Percentiles rank a stretch among this genome's conserved stretches.
phyloP scores from a whole-genome alignment of 2,888 invertebrate species.

The Caenorhabditis afra region DNA sequence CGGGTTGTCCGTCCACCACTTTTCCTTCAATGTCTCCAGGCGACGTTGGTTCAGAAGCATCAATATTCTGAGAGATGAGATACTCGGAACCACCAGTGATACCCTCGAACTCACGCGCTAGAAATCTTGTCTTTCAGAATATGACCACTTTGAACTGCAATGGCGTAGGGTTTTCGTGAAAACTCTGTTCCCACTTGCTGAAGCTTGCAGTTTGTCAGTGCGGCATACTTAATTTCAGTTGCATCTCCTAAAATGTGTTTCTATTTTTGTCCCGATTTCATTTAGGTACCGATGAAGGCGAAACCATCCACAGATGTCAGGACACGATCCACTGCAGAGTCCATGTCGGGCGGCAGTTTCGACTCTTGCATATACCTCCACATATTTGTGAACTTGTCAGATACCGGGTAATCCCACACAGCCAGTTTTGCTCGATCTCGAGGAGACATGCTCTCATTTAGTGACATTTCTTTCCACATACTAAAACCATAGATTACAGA shows the following conservation, averaged over 20 bases:
- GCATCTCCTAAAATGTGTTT: conserved; percentile 86
- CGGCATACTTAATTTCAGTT: conserved; percentile 90
- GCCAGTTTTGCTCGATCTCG: conserved; percentile 93
- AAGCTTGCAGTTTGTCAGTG: conserved; percentile 90
- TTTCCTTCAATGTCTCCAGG: conserved; percentile 93
- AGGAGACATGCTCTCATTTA: conserved; percentile 92
- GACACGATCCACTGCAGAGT: conserved; percentile 88
- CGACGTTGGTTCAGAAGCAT: conserved; percentile 93
- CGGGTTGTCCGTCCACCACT: conserved; percentile 95
- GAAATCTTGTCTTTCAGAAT: conserved; percentile 74
- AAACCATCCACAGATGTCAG: conserved; percentile 85
- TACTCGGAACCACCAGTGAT: conserved; percentile 1
- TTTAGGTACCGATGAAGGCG: conserved; percentile 87
- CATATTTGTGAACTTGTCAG: conserved; percentile 98
- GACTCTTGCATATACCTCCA: conserved; percentile 88
- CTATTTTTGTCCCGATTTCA: not conserved
- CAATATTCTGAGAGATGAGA: conserved; percentile 86
- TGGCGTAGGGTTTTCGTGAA: conserved; percentile 95
- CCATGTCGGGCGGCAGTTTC: conserved; percentile 87
- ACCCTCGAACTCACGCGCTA: conserved; percentile 62
- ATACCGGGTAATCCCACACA: conserved; percentile 99
- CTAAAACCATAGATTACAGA: conserved; percentile 82
- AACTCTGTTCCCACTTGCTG: conserved; percentile 95
- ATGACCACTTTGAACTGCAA: conserved; percentile 90
- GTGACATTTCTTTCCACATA: conserved; percentile 98